These are phyloP conservation scores for Scaptomyza flava DNA, from an alignment of 2,888 invertebrate genomes.

Conservation along the genomic window DNA sequence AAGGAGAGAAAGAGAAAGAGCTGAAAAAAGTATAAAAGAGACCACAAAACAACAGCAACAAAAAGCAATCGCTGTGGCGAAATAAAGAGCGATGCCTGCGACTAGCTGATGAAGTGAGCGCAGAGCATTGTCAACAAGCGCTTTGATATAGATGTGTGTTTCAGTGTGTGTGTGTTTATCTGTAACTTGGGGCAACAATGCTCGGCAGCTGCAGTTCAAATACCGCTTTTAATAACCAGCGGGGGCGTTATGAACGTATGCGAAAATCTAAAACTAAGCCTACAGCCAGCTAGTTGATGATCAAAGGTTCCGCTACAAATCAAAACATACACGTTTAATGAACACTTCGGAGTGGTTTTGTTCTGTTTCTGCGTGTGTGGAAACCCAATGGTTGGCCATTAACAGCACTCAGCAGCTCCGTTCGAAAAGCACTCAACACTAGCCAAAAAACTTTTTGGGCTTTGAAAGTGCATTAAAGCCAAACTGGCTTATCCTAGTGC, in stretches of 20 bases:
- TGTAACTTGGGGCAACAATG: slow-evolving; percentile 7
- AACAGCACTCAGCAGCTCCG: not conserved
- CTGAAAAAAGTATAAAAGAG: slow-evolving; percentile 4
- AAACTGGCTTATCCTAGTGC: not conserved
- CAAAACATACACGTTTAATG: slow-evolving; percentile 9
- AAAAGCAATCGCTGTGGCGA: slow-evolving; percentile 36
- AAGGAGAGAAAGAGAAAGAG: not conserved
- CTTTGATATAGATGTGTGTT: slow-evolving; percentile 7
- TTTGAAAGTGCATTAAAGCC: too few relatives aligned
- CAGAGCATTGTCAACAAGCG: slow-evolving; percentile 32
- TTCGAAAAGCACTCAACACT: not conserved
- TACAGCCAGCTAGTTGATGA: not conserved
- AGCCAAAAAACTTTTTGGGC: too few relatives aligned
- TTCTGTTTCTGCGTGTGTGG: not conserved
- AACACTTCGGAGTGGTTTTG: not conserved
- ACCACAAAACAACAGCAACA: slow-evolving; percentile 10
- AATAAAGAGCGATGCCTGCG: slow-evolving; percentile 50
- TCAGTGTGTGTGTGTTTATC: slow-evolving; percentile 1
- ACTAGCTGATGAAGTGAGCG: slow-evolving; percentile 52
- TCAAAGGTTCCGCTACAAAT: slow-evolving; percentile 9
- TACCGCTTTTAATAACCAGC: slow-evolving; percentile 37
- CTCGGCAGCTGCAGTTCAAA: slow-evolving; percentile 19
- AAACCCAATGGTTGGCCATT: not conserved
- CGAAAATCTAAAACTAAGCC: not conserved
- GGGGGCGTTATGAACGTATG: slow-evolving; percentile 13